Evolutionary conservation across 2,113 vertebrate genomes (phyloP).

Genomic region (Burhinus bistriatus): DNA sequence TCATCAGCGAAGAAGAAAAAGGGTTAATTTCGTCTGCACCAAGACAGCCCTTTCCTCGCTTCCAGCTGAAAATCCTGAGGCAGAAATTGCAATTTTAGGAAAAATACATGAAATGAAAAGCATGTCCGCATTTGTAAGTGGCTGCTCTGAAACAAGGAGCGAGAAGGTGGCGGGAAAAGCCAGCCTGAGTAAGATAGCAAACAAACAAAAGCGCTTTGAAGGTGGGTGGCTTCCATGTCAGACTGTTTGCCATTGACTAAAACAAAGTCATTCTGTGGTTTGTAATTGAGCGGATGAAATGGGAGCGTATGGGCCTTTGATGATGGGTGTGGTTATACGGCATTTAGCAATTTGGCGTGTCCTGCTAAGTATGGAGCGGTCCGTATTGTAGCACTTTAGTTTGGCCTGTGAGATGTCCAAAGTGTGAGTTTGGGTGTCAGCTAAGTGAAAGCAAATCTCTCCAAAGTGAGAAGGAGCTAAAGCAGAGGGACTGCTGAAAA

Average conservation of each 20-base stretch:
- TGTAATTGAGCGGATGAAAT: slow-evolving; percentile 71
- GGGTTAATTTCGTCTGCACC: neutral
- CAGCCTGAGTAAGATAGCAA: neutral
- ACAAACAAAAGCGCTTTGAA: slow-evolving; percentile 56
- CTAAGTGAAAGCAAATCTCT: neutral
- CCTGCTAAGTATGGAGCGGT: slow-evolving; percentile 58
- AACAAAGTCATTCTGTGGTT: slow-evolving; percentile 72
- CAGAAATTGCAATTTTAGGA: neutral
- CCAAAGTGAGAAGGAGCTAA: neutral
- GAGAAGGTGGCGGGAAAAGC: neutral
- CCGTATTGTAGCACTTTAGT: neutral
- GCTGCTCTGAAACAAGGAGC: neutral
- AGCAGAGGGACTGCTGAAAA: neutral
- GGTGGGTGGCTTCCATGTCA: slow-evolving; percentile 64
- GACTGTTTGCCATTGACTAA: slow-evolving; percentile 63
- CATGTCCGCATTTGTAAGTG: neutral
- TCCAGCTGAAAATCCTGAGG: neutral
- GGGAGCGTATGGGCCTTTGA: slow-evolving; percentile 67
- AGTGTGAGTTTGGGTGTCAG: neutral
- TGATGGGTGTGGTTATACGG: slow-evolving; percentile 71
- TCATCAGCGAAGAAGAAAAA: neutral
- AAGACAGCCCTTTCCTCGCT: neutral
- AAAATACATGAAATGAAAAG: neutral
- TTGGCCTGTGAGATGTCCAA: neutral
- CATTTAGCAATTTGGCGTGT: slow-evolving; percentile 66